Conservation (phyloP, 2,113 vertebrate species). For the Spea multiplicata region DNA sequence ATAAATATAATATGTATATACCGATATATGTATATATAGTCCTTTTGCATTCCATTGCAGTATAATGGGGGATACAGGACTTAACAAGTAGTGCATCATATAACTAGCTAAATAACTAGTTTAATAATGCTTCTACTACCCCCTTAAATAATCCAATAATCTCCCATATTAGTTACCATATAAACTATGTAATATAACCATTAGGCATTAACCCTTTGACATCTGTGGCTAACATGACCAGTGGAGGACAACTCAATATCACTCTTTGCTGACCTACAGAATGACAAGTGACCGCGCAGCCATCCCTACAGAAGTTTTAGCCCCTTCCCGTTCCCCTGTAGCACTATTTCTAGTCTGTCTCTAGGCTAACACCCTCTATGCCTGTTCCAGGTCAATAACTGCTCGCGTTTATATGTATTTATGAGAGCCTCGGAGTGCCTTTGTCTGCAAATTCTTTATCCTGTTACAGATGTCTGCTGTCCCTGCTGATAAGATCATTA, state of each 20-base stretch:
- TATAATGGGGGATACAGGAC: too few relatives aligned
- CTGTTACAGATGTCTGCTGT: background rate
- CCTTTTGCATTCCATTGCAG: too few relatives aligned
- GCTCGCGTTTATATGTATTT: background rate
- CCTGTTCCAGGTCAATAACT: background rate
- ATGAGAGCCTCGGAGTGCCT: background rate
- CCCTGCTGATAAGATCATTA: constrained; percentile 2
- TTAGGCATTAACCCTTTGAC: background rate
- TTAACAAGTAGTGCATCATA: too few relatives aligned
- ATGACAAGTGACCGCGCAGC: background rate
- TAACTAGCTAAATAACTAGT: too few relatives aligned
- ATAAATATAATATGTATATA: too few relatives aligned
- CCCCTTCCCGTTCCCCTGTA: background rate
- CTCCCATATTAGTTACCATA: too few relatives aligned
- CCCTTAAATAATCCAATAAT: too few relatives aligned
- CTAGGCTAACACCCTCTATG: background rate
- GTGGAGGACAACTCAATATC: background rate
- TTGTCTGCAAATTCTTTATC: constrained; percentile 5
- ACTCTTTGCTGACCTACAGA: background rate
- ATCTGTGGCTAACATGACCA: background rate
- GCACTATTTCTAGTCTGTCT: background rate
- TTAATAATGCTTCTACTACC: too few relatives aligned
- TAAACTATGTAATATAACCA: background rate
- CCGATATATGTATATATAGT: too few relatives aligned
- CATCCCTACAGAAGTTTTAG: background rate